Percentiles rank a stretch among this genome's conserved stretches.
These are phyloP conservation scores for Oreochromis aureus DNA, from an alignment of 2,113 vertebrate genomes.

Conservation along the genomic window DNA sequence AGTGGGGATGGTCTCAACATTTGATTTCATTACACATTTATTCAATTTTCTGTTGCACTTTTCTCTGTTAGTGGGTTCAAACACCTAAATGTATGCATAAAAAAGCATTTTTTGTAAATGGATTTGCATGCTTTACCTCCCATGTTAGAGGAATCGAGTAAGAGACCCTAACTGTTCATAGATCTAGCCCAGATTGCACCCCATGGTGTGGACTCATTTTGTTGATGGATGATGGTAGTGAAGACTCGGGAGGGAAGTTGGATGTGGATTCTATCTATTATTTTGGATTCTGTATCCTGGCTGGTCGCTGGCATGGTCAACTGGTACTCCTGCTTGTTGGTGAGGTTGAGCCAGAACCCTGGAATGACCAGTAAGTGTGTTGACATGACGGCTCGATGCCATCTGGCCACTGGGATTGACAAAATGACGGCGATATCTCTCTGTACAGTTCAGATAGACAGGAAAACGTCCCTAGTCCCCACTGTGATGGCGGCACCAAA, in stretches of 20 bases:
- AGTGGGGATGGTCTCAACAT: background rate
- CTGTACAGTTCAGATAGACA: constrained; percentile 41
- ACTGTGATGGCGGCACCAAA: constrained; percentile 52
- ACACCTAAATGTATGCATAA: background rate
- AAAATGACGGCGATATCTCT: constrained; percentile 43
- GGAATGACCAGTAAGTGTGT: constrained; percentile 47
- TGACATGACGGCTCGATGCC: constrained; percentile 66
- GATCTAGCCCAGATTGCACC: constrained; percentile 26
- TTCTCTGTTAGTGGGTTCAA: background rate
- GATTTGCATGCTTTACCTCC: background rate
- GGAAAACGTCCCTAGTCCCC: constrained; percentile 44
- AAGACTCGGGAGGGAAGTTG: constrained; percentile 52
- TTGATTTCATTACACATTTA: constrained; percentile 40
- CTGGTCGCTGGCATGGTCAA: constrained; percentile 66
- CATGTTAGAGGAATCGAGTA: background rate
- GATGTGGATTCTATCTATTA: constrained; percentile 54
- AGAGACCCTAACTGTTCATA: constrained; percentile 20
- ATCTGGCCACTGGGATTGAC: constrained; percentile 65
- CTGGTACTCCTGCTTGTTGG: constrained; percentile 28
- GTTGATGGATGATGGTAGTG: constrained; percentile 51
- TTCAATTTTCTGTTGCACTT: constrained; percentile 12
- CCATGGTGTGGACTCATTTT: constrained; percentile 52
- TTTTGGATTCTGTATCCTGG: constrained; percentile 52
- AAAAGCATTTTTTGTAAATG: background rate
- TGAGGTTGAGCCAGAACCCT: constrained; percentile 55